Evolutionary conservation across 2,888 invertebrate species (phyloP).

Genomic region (Pandemis heparana): DNA sequence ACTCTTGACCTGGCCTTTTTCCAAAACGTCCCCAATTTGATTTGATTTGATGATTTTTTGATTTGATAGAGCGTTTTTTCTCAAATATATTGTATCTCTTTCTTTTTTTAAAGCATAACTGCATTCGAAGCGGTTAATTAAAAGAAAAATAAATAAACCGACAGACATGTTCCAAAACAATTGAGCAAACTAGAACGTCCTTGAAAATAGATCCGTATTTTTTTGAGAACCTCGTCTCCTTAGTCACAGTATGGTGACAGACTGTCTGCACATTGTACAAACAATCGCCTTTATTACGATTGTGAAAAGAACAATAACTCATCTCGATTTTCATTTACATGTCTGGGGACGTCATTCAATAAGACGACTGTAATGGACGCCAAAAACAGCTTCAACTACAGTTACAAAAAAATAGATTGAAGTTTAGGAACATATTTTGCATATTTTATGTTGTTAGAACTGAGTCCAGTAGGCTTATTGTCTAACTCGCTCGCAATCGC

Average conservation of each 20-base stretch:
- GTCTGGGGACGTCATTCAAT: conserved; percentile 3
- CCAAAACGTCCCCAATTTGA: no score
- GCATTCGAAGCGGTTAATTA: no score
- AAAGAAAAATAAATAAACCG: no score
- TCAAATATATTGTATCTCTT: no score
- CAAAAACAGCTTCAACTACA: not conserved
- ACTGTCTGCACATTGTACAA: conserved; percentile 1
- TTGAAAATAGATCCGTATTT: not conserved
- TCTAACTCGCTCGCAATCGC: no score
- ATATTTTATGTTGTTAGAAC: no score
- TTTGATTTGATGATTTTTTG: no score
- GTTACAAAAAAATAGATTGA: not conserved
- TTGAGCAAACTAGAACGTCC: not conserved
- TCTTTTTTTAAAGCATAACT: no score
- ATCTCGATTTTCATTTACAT: not conserved
- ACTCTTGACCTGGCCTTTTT: no score
- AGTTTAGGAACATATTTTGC: no score
- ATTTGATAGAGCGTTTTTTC: no score
- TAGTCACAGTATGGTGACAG: not conserved
- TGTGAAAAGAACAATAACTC: not conserved
- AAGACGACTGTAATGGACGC: not conserved
- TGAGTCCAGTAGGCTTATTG: no score
- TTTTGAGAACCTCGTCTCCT: not conserved
- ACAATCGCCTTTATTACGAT: not conserved
- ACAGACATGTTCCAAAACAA: not conserved